These are phyloP conservation scores for Sebastes hopkinsi DNA, from an alignment of 2,797 vertebrate species.

Conservation along the genomic window DNA sequence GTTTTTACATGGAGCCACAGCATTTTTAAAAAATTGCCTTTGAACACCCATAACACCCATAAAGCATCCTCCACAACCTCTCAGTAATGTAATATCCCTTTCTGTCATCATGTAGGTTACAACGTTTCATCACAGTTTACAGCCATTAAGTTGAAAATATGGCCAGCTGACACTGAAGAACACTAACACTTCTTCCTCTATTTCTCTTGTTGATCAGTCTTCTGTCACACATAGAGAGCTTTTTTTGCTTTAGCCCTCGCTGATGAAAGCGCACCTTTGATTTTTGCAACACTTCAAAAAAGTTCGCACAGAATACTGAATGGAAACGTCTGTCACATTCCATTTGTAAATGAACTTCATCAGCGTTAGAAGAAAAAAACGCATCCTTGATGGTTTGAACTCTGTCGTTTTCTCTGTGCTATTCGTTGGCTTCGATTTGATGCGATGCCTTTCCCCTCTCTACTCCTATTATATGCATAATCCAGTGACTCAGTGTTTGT, in stretches of 20 bases:
- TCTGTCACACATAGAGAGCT: background rate
- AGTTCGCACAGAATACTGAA: background rate
- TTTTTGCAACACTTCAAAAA: background rate
- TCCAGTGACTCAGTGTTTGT: background rate
- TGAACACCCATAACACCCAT: background rate
- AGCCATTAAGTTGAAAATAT: slow-evolving; percentile 10
- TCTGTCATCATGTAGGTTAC: background rate
- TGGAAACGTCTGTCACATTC: slow-evolving; percentile 2
- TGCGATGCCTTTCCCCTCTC: background rate
- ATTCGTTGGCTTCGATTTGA: background rate
- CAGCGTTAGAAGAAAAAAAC: background rate
- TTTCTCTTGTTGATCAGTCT: slow-evolving; percentile 25
- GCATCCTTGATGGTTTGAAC: background rate
- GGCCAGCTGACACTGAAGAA: slow-evolving; percentile 5
- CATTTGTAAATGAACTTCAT: background rate
- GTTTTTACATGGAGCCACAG: background rate
- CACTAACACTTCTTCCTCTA: background rate
- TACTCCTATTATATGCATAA: background rate
- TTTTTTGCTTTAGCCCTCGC: background rate
- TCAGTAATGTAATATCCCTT: slow-evolving; percentile 2
- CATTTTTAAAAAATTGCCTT: background rate
- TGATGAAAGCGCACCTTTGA: background rate
- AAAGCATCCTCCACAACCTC: background rate
- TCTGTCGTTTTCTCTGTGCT: background rate
- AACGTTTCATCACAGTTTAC: slow-evolving; percentile 3